Evolutionary conservation across 2,113 vertebrate species (phyloP), one percentile per base, ranked within the genome.

Genomic region (Merops nubicus): DNA sequence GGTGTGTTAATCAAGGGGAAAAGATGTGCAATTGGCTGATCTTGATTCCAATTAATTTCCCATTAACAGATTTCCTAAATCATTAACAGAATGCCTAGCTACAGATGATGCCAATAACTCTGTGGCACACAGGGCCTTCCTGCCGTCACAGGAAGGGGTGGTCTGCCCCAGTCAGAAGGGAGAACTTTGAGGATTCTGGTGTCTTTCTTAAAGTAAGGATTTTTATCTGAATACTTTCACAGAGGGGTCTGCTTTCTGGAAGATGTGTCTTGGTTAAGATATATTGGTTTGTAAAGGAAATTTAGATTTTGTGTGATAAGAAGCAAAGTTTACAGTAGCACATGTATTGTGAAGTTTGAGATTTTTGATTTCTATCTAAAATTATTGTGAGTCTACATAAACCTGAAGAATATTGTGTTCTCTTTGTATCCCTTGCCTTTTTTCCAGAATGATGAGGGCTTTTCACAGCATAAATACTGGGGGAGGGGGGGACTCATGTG

Each of bases 51-150:
- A 95, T 96, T 95, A 95, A 95, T 95, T 95, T 92, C 62, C 74
- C 72, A 87, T 97, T 96, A 92, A 77, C 92, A 96, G 95, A 92
- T 95, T 95, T 95, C 93, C 96, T 78, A 84, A 96, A 78, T 94
- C 91, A 82, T 94, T 94, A 91, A 68, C 89, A 93, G 82, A 76
- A 93, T 70, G 91, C 82, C 89, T 86, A 15, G 64, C 34, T 86
- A 42, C 45, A 91, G 73, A 84, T 74, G 79, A 94, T 91, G 92
- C 82, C 84, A 93, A 36, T 88, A 69, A 73, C 68, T 86, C 80
- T 25, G 72, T 91, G 79, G 91, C 89, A 86, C 65, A 74, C 56
- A 50, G 1, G 34, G 67, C 73, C 86, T 91, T 94, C 85, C 91
- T 94, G 88, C 83, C 48, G 22, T 6, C 5, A 40, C 1, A 12